Conservation (phyloP, 2,888 invertebrate genomes). For the Theretra japonica region DNA sequence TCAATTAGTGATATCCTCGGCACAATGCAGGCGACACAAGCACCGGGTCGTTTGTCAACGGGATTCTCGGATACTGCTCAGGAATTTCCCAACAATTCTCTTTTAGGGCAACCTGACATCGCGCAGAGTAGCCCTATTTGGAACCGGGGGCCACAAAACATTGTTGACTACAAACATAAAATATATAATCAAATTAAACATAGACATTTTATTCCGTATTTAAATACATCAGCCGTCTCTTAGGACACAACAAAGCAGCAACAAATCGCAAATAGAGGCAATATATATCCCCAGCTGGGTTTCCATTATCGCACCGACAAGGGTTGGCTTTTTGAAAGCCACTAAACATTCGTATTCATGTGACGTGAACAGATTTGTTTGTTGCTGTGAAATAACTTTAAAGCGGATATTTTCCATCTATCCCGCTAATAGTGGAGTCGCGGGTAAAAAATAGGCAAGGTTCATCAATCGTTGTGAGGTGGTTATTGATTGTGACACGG, state of each 20-base stretch:
- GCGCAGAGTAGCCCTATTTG: too few species aligned
- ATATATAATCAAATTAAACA: neutral
- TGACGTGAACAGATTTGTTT: slow-evolving; percentile 40
- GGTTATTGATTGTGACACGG: slow-evolving; percentile 77
- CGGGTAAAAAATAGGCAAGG: slow-evolving; percentile 54
- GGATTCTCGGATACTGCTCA: too few species aligned
- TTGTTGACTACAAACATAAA: neutral
- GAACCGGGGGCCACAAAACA: too few species aligned
- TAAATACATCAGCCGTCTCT: slow-evolving; percentile 1
- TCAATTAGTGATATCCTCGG: too few species aligned
- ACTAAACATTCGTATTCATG: slow-evolving; percentile 48
- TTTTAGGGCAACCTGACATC: too few species aligned
- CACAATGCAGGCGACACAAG: too few species aligned
- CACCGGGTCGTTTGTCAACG: too few species aligned
- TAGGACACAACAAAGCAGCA: slow-evolving; percentile 15
- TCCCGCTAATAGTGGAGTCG: slow-evolving; percentile 4
- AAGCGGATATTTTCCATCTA: slow-evolving; percentile 9
- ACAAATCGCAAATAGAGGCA: slow-evolving; percentile 22
- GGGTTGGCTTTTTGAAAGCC: slow-evolving; percentile 42
- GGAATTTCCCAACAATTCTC: too few species aligned
- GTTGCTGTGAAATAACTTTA: slow-evolving; percentile 30
- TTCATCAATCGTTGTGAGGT: slow-evolving; percentile 60
- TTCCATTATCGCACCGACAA: slow-evolving; percentile 27
- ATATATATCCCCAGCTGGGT: slow-evolving; percentile 19
- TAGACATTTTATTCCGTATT: neutral